Percentiles rank a stretch among this genome's conserved stretches.
Conservation (phyloP, 2,797 vertebrate genomes). For the Myripristis jacobus region DNA sequence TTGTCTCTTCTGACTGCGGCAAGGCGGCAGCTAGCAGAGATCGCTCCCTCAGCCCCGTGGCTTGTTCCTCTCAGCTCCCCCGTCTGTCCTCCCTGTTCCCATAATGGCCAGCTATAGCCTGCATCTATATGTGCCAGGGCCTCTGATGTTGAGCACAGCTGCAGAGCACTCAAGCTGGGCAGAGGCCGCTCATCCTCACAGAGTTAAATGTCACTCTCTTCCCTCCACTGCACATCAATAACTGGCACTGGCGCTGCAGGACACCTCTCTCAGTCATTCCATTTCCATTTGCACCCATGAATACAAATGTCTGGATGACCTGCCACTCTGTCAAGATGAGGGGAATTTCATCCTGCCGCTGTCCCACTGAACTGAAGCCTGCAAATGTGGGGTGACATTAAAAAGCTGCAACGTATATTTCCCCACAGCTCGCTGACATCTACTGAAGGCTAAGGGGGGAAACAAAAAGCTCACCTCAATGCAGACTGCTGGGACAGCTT, state of each 20-base stretch:
- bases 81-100: conserved; percentile 1
- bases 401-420: conserved; percentile 64
- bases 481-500: conserved; percentile 53
- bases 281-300: conserved; percentile 73
- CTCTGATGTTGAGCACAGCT: conserved; percentile 23
- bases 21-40: conserved; percentile 65
- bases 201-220: conserved; percentile 78
- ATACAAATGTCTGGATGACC: conserved; percentile 70
- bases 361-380: conserved; percentile 41
- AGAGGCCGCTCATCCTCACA: conserved; percentile 44
- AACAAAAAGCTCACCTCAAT: conserved; percentile 49
- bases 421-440: conserved; percentile 38
- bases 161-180: conserved; percentile 44
- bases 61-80: conserved; percentile 38
- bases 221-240: conserved; percentile 70
- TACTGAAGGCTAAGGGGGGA: conserved; percentile 11
- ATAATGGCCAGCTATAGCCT: conserved; percentile 38
- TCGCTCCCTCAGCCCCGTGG: conserved; percentile 60
- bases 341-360: conserved; percentile 46
- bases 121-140: conserved; percentile 46
- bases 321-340: conserved; percentile 60
- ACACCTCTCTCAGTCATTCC: conserved; percentile 60
- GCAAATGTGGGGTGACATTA: conserved; percentile 60
- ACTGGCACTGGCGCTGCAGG: conserved; percentile 60
- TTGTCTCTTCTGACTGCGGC: conserved; percentile 76